These are phyloP conservation scores for Sorex araneus DNA, from an alignment of 2,113 vertebrate species.

Conservation along the genomic window DNA sequence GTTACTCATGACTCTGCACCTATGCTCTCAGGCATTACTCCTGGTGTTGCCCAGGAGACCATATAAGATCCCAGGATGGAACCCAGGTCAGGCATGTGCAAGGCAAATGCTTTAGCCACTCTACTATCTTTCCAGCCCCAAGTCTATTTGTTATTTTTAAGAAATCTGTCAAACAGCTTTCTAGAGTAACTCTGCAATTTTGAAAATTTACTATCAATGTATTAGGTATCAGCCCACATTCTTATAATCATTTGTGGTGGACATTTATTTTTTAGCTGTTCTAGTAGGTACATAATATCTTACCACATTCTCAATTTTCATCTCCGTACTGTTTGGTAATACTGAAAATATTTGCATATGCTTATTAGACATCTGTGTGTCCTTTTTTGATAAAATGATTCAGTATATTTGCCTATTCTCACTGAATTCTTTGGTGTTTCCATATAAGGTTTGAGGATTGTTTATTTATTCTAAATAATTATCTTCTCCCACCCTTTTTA, in stretches of 20 bases:
- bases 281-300: neutral
- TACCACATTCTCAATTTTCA: neutral
- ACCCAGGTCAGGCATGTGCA: too few relatives aligned
- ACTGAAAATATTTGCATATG: neutral
- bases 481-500: neutral
- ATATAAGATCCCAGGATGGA: too few relatives aligned
- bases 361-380: neutral
- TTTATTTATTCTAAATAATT: neutral
- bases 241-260: neutral
- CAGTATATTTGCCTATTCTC: neutral
- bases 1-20: too few relatives aligned
- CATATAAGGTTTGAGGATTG: neutral
- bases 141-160: neutral
- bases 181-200: neutral
- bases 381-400: neutral
- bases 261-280: neutral
- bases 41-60: too few relatives aligned
- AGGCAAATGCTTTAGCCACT: too few relatives aligned
- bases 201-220: neutral
- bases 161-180: slow-evolving; percentile 3
- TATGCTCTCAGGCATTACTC: too few relatives aligned
- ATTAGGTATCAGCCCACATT: neutral
- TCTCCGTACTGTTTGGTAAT: neutral
- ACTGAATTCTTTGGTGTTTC: neutral
- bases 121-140: too few relatives aligned